Percentiles rank a stretch among this genome's conserved stretches.
Conservation (phyloP, 2,797 vertebrate species). For the Coilia nasus region DNA sequence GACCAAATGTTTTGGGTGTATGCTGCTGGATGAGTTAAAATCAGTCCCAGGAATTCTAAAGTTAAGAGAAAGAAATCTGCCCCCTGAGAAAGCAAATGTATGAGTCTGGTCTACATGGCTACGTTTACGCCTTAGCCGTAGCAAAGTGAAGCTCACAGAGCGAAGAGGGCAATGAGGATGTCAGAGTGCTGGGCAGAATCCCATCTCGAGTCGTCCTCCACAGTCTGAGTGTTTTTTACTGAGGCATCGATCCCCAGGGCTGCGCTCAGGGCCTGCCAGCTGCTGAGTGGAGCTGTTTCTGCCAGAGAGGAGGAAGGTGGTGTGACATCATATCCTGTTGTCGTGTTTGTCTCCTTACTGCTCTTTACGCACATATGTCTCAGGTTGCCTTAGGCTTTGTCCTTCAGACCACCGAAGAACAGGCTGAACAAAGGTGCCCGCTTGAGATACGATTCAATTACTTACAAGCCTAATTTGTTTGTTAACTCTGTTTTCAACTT, state of each 20-base stretch:
- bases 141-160: neutral
- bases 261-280: neutral
- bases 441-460: neutral
- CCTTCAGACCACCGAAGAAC: neutral
- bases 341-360: neutral
- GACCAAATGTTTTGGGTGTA: too few species aligned
- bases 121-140: neutral
- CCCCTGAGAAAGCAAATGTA: too few species aligned
- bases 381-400: neutral
- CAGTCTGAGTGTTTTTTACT: neutral
- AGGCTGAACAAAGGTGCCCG: neutral
- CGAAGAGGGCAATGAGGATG: neutral
- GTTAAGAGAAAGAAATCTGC: too few species aligned
- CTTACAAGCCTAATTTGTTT: neutral
- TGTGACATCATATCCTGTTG: conserved; percentile 5
- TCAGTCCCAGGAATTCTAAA: too few species aligned
- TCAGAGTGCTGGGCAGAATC: neutral
- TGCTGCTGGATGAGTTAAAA: too few species aligned
- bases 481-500: too few species aligned
- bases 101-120: too few species aligned
- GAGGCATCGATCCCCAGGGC: neutral
- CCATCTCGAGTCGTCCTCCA: neutral
- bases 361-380: neutral
- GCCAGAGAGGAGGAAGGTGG: neutral
- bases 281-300: neutral